phyloP scores from a whole-genome alignment of 2,113 vertebrate species.

The Peromyscus leucopus region DNA sequence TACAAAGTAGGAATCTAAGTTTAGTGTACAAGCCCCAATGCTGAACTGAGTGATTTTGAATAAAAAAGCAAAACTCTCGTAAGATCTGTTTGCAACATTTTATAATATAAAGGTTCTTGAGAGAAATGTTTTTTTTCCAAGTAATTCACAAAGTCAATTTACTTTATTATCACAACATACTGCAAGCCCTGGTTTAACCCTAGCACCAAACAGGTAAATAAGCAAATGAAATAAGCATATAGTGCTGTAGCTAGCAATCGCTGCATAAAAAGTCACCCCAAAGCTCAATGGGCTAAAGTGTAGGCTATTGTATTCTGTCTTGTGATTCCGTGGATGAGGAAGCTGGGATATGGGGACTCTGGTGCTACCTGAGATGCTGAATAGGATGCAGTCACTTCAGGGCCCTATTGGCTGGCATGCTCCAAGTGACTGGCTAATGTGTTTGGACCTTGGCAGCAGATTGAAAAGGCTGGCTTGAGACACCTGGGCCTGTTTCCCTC shows the following conservation, averaged over 20 bases:
- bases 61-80: neutral
- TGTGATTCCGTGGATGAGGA: neutral
- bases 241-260: neutral
- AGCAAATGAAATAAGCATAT: neutral
- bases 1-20: neutral
- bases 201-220: neutral
- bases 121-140: neutral
- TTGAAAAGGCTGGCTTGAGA: neutral
- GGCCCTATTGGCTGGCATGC: neutral
- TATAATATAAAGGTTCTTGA: slow-evolving; percentile 8
- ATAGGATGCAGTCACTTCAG: neutral
- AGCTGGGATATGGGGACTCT: neutral
- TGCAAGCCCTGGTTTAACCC: neutral
- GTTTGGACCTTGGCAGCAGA: neutral
- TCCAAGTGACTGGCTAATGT: neutral
- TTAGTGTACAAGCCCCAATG: slow-evolving; percentile 39
- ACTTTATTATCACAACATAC: neutral
- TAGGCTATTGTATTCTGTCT: neutral
- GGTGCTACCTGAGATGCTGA: neutral
- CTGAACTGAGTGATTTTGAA: slow-evolving; percentile 9
- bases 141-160: slow-evolving; percentile 35
- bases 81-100: neutral
- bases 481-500: neutral
- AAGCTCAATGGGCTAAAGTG: neutral
- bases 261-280: neutral